Evolutionary conservation across 1,140 invertebrate genomes (phyloP), one percentile per base, ranked within the genome.

Genomic region (Asobara japonica): DNA sequence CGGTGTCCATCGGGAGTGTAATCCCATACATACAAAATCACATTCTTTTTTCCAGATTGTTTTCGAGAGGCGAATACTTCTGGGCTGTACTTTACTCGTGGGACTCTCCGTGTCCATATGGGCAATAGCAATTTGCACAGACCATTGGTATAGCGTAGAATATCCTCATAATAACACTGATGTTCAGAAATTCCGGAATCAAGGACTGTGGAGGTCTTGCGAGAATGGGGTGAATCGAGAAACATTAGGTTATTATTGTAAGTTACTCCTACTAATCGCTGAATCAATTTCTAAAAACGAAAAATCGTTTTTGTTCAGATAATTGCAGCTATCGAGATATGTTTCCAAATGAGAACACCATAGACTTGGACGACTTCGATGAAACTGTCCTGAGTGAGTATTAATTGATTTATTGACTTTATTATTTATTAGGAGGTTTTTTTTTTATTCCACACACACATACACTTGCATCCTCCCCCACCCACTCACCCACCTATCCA

Each of bases 101-200:
- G 90, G 91, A 0, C 56, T 94, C 0, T 91, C 90, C 0, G 86
- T 91, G 0, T 88, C 93, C 48, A 77, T 94, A 1, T 95, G 94
- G 94, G 90, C 93, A 6, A 84, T 92, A 0, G 92, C 94, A 16
- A 91, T 95, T 61, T 90, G 90, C 45, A 94, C 94, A 1, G 90
- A 92, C 78, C 91, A 92, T 78, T 95, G 94, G 94, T 91, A 92
- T 65, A 89, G 89, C 16, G 89, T 94, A 62, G 77, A 89, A 71
- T 89, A 89, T 5, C 88, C 88, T 2, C 31, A 18, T 16, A 67
- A 65, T 22, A 41, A 69, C 41, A 65, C 71, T n/a, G 79, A 78
- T 41, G 69, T 71, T 5, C 72, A 75, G 5, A 78, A 80, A 69
- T 83, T 45, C 80, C 91, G 91, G 69, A 88, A 93, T 45, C 71